Base-by-base conservation (phyloP, 2,113 vertebrate genomes). In the Pomatostomus ruficeps region DNA sequence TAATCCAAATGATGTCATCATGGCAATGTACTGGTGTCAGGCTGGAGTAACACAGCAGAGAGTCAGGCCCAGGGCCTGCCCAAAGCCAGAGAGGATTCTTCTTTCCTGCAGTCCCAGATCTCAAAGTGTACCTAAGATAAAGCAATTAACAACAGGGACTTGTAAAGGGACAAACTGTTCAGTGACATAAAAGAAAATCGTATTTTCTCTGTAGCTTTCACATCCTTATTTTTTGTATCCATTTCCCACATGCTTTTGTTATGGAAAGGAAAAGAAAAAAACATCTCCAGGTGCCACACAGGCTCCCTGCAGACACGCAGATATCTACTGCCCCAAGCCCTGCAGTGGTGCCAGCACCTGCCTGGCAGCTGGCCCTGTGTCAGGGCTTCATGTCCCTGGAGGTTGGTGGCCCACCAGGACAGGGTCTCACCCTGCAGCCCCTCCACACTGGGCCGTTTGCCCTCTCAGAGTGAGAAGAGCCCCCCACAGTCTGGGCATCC, bases 1-100 rank as follows among this genome's bases (percentile, higher is more conserved):
- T 96, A 96, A 95, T 93, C 91, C 89, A 95, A 94, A 95, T 96
- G 91, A 95, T 95, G 93, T 94, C 91, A 93, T 80, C 54, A 40
- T 55, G 95, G 94, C 89, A 84, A 59, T 65, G 55, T 74, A 14
- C 36, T 89, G 55, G 87, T 94, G 91, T 89, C 89, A 85, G 85
- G 57, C 49, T 76, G 87, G 77, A 95, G 93, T 62, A 91, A 76
- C 67, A 76, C 49, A 88, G 58, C 62, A 58, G 43, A 81, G 65
- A 92, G 35, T 40, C 83, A 72, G 71, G 48, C 40, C 75, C 52
- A 66, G 38, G 36, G 14, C 25, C 29, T 92, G 75, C 84, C 84
- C 58, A 24, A 1, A 79, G 84, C 24, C 57, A 80, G 14, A 0
- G 4, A 83, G 38, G 24, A 22, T 19, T 80, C 20, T 75, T 89